Percentiles rank a stretch among this genome's conserved stretches.
Conservation (phyloP, 2,113 vertebrate genomes). For the Hiodon tergisus region DNA sequence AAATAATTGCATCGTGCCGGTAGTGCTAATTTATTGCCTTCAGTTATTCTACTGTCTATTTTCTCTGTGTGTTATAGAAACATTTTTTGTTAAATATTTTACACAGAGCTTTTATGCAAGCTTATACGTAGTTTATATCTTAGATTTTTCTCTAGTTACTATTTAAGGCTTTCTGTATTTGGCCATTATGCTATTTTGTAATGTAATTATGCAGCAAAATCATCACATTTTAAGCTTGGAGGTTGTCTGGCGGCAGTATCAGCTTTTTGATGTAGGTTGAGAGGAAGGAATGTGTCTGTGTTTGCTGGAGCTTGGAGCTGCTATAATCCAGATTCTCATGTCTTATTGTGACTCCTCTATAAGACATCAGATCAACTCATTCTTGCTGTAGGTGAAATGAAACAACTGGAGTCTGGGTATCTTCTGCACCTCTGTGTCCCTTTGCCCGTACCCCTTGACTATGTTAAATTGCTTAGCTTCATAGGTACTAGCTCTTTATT, state of each 20-base stretch:
- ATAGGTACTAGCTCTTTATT: conserved; percentile 7
- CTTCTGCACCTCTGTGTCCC: conserved; percentile 7
- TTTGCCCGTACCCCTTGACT: background rate
- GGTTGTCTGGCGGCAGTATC: background rate
- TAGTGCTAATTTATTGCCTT: too few relatives aligned
- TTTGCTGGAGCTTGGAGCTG: background rate
- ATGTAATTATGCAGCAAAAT: background rate
- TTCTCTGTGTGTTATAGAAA: background rate
- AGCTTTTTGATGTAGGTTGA: background rate
- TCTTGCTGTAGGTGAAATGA: background rate
- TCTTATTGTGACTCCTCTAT: background rate
- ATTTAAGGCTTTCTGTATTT: too few relatives aligned
- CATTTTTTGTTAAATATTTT: background rate
- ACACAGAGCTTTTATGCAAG: background rate
- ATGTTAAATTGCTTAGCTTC: background rate
- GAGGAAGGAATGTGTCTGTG: background rate
- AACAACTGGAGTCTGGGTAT: background rate
- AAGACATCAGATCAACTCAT: background rate
- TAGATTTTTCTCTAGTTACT: too few relatives aligned
- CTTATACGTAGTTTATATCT: background rate
- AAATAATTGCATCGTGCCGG: too few relatives aligned
- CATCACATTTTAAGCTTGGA: background rate
- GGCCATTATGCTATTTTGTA: too few relatives aligned
- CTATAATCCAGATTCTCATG: background rate
- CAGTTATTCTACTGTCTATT: background rate